Base-by-base conservation (phyloP, 2,888 invertebrate genomes). In the Andrena praecox region DNA sequence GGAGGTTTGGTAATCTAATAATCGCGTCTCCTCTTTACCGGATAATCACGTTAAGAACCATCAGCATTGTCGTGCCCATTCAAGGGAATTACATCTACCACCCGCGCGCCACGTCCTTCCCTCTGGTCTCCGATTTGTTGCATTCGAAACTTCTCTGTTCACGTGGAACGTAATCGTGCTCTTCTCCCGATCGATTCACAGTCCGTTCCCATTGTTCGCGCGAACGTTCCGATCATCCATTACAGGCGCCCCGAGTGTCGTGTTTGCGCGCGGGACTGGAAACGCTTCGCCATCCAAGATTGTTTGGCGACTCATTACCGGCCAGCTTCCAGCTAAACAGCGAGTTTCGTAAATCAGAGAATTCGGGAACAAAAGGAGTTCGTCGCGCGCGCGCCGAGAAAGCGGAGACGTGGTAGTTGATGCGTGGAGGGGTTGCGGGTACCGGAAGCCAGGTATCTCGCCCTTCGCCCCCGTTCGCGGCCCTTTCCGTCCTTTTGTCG, bases 361-460 rank as follows among this genome's bases (percentile, higher is more conserved):
- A 77, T 75, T 70, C 31, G 62, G 20, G 78, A 77, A 87, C 86
- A 87, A 87, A 87, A 63, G 80, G 59, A 63, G 16, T 68, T 20
- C 42, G 72, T 42, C 66, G 73, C 66, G 77, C 50, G 56, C 66
- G 59, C 66, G 33, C 29, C 52, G 81, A 66, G 77, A 66, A 79
- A 73, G 50, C 77, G 31, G 68, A 16, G 71, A 20, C 52, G 29
- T 48, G 31, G 60, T 27, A 42, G 62, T 35, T 10, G 27, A 27
- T 2, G 35, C 42, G 42, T 33, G 20, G 35, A 12, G 24, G 64
- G 42, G 16, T 1, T 16, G 62, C 20, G 42, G 70, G 77, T 52
- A 74, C 85, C 89, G 88, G 85, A 88, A 89, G 85, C 80, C 77
- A 31, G 68, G 52, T 70, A 48, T 63, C 78, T 54, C 73, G 27